phyloP scores from a whole-genome alignment of 1,140 invertebrate genomes.

The Arctopsyche grandis region DNA sequence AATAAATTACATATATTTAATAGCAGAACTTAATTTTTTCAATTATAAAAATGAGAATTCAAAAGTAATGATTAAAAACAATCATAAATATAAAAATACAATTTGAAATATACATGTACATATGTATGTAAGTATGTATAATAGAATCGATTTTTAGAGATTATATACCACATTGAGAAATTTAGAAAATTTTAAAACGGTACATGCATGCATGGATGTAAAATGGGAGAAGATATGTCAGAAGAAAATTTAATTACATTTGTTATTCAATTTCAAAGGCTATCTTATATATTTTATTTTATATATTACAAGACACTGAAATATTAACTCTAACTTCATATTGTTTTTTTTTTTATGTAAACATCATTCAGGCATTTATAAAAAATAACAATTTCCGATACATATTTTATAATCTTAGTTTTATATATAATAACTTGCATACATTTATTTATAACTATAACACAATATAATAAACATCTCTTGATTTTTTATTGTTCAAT shows the following conservation, averaged over 20 bases:
- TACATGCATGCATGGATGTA: neutral
- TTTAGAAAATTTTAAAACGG: no score
- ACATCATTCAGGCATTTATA: constrained; percentile 28
- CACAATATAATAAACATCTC: constrained; percentile 18
- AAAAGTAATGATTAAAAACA: neutral
- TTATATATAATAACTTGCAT: neutral
- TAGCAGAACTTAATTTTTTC: no score
- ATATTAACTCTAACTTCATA: constrained; percentile 20
- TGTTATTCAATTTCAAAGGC: constrained; percentile 14
- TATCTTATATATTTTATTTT: neutral
- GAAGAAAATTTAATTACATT: constrained; percentile 17
- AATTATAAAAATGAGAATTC: no score
- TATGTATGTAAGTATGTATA: neutral
- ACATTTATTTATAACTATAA: neutral
- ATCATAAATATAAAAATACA: neutral
- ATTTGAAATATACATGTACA: neutral
- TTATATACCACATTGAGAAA: no score
- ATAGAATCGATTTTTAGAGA: neutral
- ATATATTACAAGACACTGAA: constrained; percentile 35
- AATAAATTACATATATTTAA: no score
- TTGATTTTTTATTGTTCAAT: constrained; percentile 14
- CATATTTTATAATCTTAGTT: constrained; percentile 9
- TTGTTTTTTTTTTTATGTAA: neutral
- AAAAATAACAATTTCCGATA: constrained; percentile 27
- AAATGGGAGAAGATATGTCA: constrained; percentile 15